A percentile compares a stretch with the other conserved stretches of the same genome.
These are phyloP conservation scores for Phyllotis vaccarum DNA, from an alignment of 2,797 vertebrate genomes.

Conservation along the genomic window DNA sequence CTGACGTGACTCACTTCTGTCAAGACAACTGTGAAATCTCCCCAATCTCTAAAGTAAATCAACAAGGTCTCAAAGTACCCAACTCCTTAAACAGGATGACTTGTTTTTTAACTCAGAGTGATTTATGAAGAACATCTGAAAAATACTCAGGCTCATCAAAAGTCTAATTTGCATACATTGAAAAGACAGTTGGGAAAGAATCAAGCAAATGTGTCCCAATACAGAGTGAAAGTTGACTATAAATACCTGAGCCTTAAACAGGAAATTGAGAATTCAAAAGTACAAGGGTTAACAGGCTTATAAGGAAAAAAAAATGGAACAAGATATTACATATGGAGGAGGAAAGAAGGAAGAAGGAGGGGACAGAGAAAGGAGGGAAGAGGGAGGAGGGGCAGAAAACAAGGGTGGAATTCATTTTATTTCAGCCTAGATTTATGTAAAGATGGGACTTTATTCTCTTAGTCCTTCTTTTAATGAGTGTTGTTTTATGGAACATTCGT, in stretches of 20 bases:
- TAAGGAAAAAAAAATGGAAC: slow-evolving; percentile 48
- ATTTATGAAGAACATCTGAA: slow-evolving; percentile 85
- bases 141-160: slow-evolving; percentile 86
- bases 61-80: slow-evolving; percentile 77
- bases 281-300: slow-evolving; percentile 59
- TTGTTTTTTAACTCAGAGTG: slow-evolving; percentile 7
- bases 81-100: slow-evolving; percentile 59
- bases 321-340: no score
- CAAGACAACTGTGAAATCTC: not conserved
- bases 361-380: not conserved
- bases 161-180: slow-evolving; percentile 85
- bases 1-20: not conserved
- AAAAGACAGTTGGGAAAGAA: slow-evolving; percentile 82
- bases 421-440: slow-evolving; percentile 7
- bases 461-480: not conserved
- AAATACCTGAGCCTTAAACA: slow-evolving; percentile 75
- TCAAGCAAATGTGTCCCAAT: slow-evolving; percentile 81
- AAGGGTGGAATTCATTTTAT: no score
- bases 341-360: not conserved
- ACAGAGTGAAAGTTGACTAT: slow-evolving; percentile 79
- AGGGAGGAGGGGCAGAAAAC: not conserved
- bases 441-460: not conserved
- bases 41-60: slow-evolving; percentile 68
- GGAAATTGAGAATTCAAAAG: slow-evolving; percentile 65
- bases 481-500: not conserved